These are phyloP conservation scores for Chanos chanos DNA, from an alignment of 2,797 vertebrate species.

Conservation along the genomic window DNA sequence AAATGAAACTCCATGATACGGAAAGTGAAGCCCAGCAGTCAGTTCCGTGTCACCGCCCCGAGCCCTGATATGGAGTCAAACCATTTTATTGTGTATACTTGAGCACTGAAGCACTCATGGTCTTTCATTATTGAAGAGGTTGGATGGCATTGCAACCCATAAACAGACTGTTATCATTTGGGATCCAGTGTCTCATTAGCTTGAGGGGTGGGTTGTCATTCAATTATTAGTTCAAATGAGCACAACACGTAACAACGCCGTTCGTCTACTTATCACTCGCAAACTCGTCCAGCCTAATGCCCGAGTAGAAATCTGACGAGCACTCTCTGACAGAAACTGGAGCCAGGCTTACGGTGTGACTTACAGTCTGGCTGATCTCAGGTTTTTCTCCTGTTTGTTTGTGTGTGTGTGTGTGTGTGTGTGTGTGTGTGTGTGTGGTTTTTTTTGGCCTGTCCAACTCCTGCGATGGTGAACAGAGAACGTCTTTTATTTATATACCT, in stretches of 20 bases:
- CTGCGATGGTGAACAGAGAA: too few species aligned
- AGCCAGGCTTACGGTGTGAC: constrained; percentile 43
- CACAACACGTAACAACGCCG: constrained; percentile 11
- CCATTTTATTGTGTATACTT: background rate
- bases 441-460: too few species aligned
- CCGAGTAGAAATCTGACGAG: constrained; percentile 20
- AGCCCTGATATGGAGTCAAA: background rate
- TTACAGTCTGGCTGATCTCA: constrained; percentile 57
- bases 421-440: background rate
- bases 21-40: too few species aligned
- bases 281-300: constrained; percentile 7
- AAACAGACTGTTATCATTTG: constrained; percentile 67
- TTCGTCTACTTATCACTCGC: constrained; percentile 35
- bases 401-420: background rate
- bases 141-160: constrained; percentile 60
- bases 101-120: background rate
- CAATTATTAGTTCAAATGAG: constrained; percentile 52
- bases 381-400: constrained; percentile 42
- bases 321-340: constrained; percentile 44
- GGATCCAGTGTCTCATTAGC: constrained; percentile 71
- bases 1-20: too few species aligned
- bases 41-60: background rate
- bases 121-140: constrained; percentile 61
- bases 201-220: constrained; percentile 46
- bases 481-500: too few species aligned